Evolutionary conservation across 2,797 vertebrate species (phyloP), one percentile per base, ranked within the genome.

Genomic region (Enteromius fasciolatus): DNA sequence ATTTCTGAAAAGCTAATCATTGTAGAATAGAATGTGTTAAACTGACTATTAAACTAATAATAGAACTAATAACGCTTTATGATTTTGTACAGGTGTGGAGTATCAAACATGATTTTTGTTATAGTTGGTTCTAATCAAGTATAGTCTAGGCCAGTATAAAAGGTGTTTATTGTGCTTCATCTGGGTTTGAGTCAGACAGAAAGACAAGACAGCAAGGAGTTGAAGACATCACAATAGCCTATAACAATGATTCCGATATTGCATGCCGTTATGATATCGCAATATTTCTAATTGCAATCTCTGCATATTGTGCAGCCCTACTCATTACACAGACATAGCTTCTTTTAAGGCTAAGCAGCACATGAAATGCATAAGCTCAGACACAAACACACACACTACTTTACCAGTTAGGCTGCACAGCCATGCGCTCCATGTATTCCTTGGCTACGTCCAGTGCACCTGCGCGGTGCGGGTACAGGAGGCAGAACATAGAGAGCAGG

Each of bases 371-470:
- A 92, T 86, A 90, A 70, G 90, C 87, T 95, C 96, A 97, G 31
- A 78, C 5, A 25, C 20, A 96, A 97, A 96, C 95, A 1, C 7
- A 52, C 2, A 39, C 14, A 20, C n/a, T 68, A 39, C 52, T 9
- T 67, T 99, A 99, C 98, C 98, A 99, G 97, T 97, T 98, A 96
- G 98, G 98, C 95, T 99, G 98, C 90, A 96, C 96, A 0, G 98
- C 98, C 98, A 99, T 99, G 93, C 98, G 96, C 92, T 99, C 97
- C 98, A 99, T 99, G 95, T 99, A 99, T 91, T 98, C 96, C 86
- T 92, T 96, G 88, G 96, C 96, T 91, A 99, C 92, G 83, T 91
- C 93, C 48, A 98, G 91, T 23, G 98, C 98, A 84, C 98, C 97
- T 0, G 95, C 90, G 80, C 96, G 94, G 86, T 99, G 97, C 0